phyloP scores from a whole-genome alignment of 2,113 vertebrate genomes.

The Esox niger region DNA sequence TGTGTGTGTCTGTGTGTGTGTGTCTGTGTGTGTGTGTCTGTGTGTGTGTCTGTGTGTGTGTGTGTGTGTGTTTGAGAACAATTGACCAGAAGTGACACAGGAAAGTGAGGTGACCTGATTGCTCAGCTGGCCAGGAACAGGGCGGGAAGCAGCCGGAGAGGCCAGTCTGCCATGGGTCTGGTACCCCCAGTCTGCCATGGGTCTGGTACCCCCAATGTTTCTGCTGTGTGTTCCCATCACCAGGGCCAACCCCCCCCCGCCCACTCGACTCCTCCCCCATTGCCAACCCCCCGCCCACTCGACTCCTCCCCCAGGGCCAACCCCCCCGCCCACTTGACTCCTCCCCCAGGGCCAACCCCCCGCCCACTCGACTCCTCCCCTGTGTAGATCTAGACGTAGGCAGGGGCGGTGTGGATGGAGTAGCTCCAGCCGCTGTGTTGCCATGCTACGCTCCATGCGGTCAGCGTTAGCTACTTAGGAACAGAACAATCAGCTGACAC shows the following conservation, averaged over 20 bases:
- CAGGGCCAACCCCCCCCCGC: too few relatives aligned
- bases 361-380: too few relatives aligned
- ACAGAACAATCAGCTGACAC: conserved; percentile 69
- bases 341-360: conserved; percentile 47
- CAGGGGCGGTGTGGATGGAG: too few relatives aligned
- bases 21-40: too few relatives aligned
- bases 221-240: conserved; percentile 56
- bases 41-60: not conserved
- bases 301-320: too few relatives aligned
- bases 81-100: conserved; percentile 68
- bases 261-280: too few relatives aligned
- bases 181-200: conserved; percentile 52
- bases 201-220: conserved; percentile 36
- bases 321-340: too few relatives aligned
- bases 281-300: conserved; percentile 34
- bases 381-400: too few relatives aligned
- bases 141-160: conserved; percentile 65
- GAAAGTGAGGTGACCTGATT: conserved; percentile 73
- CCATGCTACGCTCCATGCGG: conserved; percentile 47
- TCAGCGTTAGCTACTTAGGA: conserved; percentile 66
- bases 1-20: not conserved
- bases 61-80: too few relatives aligned
- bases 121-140: conserved; percentile 71
- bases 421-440: not conserved
- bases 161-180: too few relatives aligned